Conservation (phyloP, 2,797 vertebrate genomes). For the Discoglossus pictus region DNA sequence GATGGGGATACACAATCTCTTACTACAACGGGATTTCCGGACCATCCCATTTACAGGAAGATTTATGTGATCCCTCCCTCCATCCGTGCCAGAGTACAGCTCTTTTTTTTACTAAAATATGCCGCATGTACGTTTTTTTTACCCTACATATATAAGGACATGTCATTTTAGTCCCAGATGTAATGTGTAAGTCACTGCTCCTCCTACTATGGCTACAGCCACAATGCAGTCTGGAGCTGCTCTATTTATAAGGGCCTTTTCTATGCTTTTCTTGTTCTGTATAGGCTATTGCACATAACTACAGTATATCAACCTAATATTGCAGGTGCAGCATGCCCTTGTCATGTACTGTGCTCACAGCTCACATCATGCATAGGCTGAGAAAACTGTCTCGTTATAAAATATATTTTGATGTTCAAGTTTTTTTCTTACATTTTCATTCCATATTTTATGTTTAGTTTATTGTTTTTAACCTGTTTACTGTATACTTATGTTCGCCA, state of each 20-base stretch:
- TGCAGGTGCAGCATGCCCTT: neutral
- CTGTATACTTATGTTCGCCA: too few species aligned
- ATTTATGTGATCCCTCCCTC: constrained; percentile 29
- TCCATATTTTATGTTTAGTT: too few species aligned
- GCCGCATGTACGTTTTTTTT: neutral
- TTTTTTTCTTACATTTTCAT: too few species aligned
- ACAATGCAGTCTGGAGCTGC: neutral
- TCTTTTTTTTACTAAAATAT: constrained; percentile 6
- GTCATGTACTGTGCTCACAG: neutral
- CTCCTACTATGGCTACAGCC: too few species aligned
- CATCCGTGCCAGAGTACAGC: neutral
- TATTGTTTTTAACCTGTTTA: too few species aligned
- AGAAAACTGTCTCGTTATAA: too few species aligned
- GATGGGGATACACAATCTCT: too few species aligned
- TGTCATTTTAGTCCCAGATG: neutral
- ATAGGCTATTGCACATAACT: neutral
- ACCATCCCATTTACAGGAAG: constrained; percentile 32
- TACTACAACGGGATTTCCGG: constrained; percentile 67
- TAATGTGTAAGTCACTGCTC: too few species aligned
- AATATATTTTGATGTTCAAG: too few species aligned
- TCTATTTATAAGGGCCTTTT: neutral
- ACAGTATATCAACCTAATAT: neutral
- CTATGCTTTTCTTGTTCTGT: neutral
- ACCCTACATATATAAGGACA: neutral
- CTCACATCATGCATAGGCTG: too few species aligned